A percentile compares a stretch with the other conserved stretches of the same genome.
These are phyloP conservation scores for Meiosimyza platycephala DNA, from an alignment of 2,888 invertebrate genomes.

Conservation along the genomic window DNA sequence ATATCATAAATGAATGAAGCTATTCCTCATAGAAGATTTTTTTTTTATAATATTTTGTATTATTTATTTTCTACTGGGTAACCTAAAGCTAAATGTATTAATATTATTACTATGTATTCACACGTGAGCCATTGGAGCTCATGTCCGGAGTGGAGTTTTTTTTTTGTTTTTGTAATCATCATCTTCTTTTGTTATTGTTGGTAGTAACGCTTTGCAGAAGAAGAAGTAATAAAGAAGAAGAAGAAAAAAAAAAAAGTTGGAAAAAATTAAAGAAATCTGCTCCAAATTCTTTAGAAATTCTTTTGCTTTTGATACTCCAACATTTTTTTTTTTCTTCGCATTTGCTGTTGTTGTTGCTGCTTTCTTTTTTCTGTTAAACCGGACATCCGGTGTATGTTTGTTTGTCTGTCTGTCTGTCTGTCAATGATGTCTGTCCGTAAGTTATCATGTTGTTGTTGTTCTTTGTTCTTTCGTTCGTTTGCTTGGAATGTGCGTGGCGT, in stretches of 20 bases:
- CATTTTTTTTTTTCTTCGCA: background rate
- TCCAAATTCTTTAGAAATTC: slow-evolving; percentile 33
- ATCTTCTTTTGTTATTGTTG: background rate
- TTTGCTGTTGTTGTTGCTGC: background rate
- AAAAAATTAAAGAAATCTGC: slow-evolving; percentile 14
- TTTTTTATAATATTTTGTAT: no score
- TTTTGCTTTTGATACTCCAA: background rate
- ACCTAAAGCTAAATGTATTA: no score
- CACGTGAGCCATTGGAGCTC: slow-evolving; percentile 20
- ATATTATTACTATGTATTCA: background rate
- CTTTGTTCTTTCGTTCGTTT: background rate
- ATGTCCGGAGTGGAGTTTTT: background rate
- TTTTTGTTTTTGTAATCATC: no score
- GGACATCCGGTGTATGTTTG: slow-evolving; percentile 34
- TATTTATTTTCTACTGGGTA: no score
- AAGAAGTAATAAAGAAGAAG: slow-evolving; percentile 11
- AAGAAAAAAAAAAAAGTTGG: slow-evolving; percentile 26
- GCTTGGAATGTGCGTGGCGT: slow-evolving; percentile 28
- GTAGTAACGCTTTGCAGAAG: background rate
- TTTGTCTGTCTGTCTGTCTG: background rate
- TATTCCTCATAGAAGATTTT: no score
- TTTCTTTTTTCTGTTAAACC: slow-evolving; percentile 28
- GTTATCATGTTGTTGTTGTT: background rate
- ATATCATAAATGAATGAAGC: no score
- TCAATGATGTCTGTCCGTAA: background rate